Base-by-base conservation (phyloP, 2,113 vertebrate species). In the Clupea harengus region DNA sequence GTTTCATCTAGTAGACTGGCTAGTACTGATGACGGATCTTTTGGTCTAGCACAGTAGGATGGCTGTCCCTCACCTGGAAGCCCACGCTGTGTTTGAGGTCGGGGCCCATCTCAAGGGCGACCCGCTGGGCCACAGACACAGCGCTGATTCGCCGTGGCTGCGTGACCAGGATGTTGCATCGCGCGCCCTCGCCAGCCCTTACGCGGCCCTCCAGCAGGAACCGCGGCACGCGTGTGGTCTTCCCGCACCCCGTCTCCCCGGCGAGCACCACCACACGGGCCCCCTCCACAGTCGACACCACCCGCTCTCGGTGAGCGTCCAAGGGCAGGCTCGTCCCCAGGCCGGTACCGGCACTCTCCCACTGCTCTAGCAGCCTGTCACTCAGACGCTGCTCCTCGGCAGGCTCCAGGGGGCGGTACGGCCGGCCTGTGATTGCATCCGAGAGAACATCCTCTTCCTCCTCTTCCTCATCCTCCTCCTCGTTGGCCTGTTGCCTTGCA, bases 141-240 rank as follows among this genome's bases (percentile, higher is more conserved):
- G 98, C 98, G 0, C 98, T 99, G 92, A 99, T 99, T 18, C 98
- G 92, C 0, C 98, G 96, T 0, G 98, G 98, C 88, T 99, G 98
- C 0, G 98, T 99, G 91, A 99, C 96, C 72, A 99, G 91, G 47
- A 99, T 90, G 44, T 99, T 99, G 93, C 98, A 99, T 83, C 93
- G 88, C 0, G 97, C 96, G 0, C 98, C 98, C 0, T 92, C 91
- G 0, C 97, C 96, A 3, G 91, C 93, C 28, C 93, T 93, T 84
- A 97, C 95, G 0, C 93, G 88, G 18, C 95, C 96, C 85, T 99
- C 98, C 93, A 99, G 92, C 84, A 99, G 92, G 84, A 99, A 94
- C 90, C 97, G 97, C 0, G 98, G 98, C 89, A 99, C 96, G 8
- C 98, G 93, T 0, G 98, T 99, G 10, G 98, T 99, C 52, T 99